Percentiles rank a stretch among this genome's conserved stretches.
Evolutionary conservation across 2,888 invertebrate genomes (phyloP).

Genomic region (Notodonta ziczac): DNA sequence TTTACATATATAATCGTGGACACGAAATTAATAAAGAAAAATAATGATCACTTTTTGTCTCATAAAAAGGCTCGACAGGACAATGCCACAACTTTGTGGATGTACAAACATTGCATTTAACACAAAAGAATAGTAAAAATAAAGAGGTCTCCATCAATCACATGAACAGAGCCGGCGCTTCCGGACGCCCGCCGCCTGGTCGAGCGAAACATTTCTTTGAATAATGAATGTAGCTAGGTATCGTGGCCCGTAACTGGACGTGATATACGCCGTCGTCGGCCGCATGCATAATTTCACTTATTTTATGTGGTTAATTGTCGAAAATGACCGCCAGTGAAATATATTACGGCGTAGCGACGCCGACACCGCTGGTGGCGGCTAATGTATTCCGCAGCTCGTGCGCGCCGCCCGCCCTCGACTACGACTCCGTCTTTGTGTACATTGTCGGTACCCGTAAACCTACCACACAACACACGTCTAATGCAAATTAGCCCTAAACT

Average conservation of each 20-base stretch:
- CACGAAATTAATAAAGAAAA: neutral
- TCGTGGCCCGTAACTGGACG: slow-evolving; percentile 84
- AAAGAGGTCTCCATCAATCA: slow-evolving; percentile 82
- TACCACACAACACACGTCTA: slow-evolving; percentile 34
- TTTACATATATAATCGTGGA: slow-evolving; percentile 20
- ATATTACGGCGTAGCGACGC: slow-evolving; percentile 76
- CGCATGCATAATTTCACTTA: slow-evolving; percentile 85
- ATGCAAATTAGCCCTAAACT: slow-evolving; percentile 37
- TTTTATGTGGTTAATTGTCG: slow-evolving; percentile 85
- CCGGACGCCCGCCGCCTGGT: slow-evolving; percentile 76
- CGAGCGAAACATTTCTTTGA: slow-evolving; percentile 84
- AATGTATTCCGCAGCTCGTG: slow-evolving; percentile 78
- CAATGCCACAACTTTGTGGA: slow-evolving; percentile 5
- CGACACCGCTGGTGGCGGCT: slow-evolving; percentile 71
- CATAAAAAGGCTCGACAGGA: slow-evolving; percentile 12
- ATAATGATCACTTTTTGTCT: slow-evolving; percentile 3
- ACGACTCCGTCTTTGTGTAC: slow-evolving; percentile 61
- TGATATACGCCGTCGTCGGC: slow-evolving; percentile 84
- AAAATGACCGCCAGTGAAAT: slow-evolving; percentile 84
- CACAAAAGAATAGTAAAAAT: slow-evolving; percentile 70
- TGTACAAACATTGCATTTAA: slow-evolving; percentile 48
- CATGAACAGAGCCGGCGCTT: slow-evolving; percentile 78
- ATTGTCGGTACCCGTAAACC: slow-evolving; percentile 28
- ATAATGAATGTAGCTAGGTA: slow-evolving; percentile 83
- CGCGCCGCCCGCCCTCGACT: slow-evolving; percentile 71